Percentiles rank a stretch among this genome's conserved stretches.
These are phyloP conservation scores for Drosophila rhopaloa DNA, from an alignment of 1,140 invertebrate species.

Conservation along the genomic window DNA sequence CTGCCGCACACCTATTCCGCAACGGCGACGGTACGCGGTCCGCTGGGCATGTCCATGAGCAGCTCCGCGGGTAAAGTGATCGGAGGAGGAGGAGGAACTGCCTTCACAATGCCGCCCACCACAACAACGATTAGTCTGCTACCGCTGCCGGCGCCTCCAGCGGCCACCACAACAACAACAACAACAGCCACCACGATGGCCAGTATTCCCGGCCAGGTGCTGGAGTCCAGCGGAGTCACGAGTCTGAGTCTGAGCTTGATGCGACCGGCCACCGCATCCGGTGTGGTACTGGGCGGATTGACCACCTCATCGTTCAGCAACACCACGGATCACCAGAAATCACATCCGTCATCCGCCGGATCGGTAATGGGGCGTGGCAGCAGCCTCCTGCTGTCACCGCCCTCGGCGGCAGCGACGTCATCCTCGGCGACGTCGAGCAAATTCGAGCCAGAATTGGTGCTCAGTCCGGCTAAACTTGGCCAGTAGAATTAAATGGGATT, in stretches of 20 bases:
- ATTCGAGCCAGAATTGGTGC: constrained; percentile 81
- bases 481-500: constrained; percentile 62
- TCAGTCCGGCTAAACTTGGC: constrained; percentile 84
- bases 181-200: constrained; percentile 9
- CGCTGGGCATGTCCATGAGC: constrained; percentile 72
- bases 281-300: constrained; percentile 28
- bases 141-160: constrained; percentile 65
- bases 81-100: constrained; percentile 15
- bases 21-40: constrained; percentile 66
- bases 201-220: constrained; percentile 71
- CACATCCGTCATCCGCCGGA: constrained; percentile 71
- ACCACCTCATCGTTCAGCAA: constrained; percentile 41
- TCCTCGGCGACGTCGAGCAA: constrained; percentile 46
- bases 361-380: constrained; percentile 56
- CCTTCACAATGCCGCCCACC: constrained; percentile 44
- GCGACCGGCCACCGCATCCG: constrained; percentile 36
- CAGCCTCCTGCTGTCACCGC: constrained; percentile 27
- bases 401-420: constrained; percentile 18
- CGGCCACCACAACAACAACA: constrained; percentile 26
- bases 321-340: constrained; percentile 45
- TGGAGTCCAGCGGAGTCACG: constrained; percentile 49
- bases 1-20: constrained; percentile 74
- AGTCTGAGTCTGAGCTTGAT: constrained; percentile 79
- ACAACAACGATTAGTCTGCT: constrained; percentile 72
- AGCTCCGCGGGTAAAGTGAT: constrained; percentile 37